Evolutionary conservation across 2,888 invertebrate species (phyloP), one percentile per base, ranked within the genome.

Genomic region (Vesta saturnalis): DNA sequence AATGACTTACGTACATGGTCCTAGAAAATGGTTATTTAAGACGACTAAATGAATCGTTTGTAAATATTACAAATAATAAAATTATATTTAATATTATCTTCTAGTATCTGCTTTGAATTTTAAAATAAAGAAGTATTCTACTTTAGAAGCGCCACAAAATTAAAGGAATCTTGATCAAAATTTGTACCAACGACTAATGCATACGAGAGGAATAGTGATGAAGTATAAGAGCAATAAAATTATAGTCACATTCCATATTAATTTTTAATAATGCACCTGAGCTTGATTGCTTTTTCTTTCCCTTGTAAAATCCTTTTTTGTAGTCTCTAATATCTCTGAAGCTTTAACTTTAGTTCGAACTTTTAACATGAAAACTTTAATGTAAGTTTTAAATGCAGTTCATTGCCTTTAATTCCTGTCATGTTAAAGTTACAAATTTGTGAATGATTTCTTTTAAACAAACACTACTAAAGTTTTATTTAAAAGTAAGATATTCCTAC

Each of bases 201-300:
- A 39, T 39, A 39, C n/a, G n/a, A n/a, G n/a, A 39, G 23, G 4
- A 23, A 23, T 23, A 23, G 39, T 39, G n/a, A 39, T 39, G 39
- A 10, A 39, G 39, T 2, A n/a, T 39, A n/a, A n/a, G n/a, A 39
- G n/a, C n/a, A 39, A 39, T 6, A n/a, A 39, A 39, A 39, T 39
- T 16, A 19, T 14, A 47, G 19, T 52, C 19, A 52, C 52, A 19
- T 52, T 18, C 19, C 52, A 10, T 52, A 19, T 52, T 18, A 52
- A 19, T 18, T 52, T 52, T 52, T 52, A 19, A 21, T 52, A 19
- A 21, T 52, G 52, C 52, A 52, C 52, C 52, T 52, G 52, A 52
- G 52, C 52, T 12, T 52, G 52, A 52, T 52, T 52, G 12, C 52
- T 52, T 52, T 52, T 52, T 21, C 52, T n/a, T n/a, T 10, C 52